Conservation (phyloP, 1,140 invertebrate genomes). For the Monochamus saltuarius region DNA sequence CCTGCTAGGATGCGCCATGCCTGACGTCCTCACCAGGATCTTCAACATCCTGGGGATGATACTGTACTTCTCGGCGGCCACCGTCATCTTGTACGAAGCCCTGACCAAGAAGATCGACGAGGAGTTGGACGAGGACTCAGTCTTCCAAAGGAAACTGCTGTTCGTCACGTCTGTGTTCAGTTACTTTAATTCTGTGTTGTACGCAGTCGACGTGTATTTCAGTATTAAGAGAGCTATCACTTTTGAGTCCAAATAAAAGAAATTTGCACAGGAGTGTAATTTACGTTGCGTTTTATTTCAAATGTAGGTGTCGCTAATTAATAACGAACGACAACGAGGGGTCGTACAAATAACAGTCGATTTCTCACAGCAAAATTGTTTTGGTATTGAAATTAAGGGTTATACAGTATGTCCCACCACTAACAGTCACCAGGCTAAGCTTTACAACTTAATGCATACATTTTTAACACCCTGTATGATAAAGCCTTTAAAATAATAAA, state of each 20-base stretch:
- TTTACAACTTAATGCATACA: too few species aligned
- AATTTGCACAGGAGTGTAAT: background rate
- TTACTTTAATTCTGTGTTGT: constrained; percentile 27
- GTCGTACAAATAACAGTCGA: too few species aligned
- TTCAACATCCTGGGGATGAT: constrained; percentile 30
- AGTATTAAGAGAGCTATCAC: constrained; percentile 26
- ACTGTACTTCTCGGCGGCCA: constrained; percentile 32
- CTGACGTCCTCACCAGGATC: constrained; percentile 29
- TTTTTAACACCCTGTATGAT: too few species aligned
- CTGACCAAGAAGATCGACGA: constrained; percentile 1
- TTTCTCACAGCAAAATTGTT: too few species aligned
- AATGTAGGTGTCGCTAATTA: too few species aligned
- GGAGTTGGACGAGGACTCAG: background rate
- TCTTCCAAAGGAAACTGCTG: constrained; percentile 11
- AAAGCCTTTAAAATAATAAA: too few species aligned
- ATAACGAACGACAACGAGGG: too few species aligned
- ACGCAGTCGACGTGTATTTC: constrained; percentile 28
- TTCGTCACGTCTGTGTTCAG: constrained; percentile 21
- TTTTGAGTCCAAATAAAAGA: constrained; percentile 12
- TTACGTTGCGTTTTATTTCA: too few species aligned
- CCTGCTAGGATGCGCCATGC: constrained; percentile 30
- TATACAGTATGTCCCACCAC: too few species aligned
- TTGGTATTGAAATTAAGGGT: too few species aligned
- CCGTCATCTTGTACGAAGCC: constrained; percentile 17
- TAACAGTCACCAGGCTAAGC: too few species aligned